phyloP scores from a whole-genome alignment of 2,888 invertebrate species.

The Caenorhabditis virilis region DNA sequence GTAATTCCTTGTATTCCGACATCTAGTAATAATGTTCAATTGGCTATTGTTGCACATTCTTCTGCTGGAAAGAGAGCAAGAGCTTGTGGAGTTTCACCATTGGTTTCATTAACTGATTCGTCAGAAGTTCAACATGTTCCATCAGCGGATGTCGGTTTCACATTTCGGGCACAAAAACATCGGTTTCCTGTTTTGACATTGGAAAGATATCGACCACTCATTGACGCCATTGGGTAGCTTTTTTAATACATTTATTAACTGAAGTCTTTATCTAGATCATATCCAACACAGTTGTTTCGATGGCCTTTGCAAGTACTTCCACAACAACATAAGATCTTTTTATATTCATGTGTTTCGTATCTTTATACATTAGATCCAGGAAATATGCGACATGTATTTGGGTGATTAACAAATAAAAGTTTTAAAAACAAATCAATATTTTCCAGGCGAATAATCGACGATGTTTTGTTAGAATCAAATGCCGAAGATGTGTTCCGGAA shows the following conservation, averaged over 20 bases:
- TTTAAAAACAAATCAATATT: background rate
- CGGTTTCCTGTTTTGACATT: slow-evolving; percentile 17
- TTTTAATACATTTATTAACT: background rate
- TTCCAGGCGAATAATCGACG: slow-evolving; percentile 15
- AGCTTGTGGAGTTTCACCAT: slow-evolving; percentile 24
- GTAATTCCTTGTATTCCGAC: slow-evolving; percentile 37
- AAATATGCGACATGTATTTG: slow-evolving; percentile 16
- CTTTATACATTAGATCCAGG: slow-evolving; percentile 21
- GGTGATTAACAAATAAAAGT: too few relatives aligned
- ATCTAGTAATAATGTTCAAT: slow-evolving; percentile 19
- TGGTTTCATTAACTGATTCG: slow-evolving; percentile 8
- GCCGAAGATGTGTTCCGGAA: slow-evolving; percentile 42
- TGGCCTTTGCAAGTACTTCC: slow-evolving; percentile 34
- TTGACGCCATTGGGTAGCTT: slow-evolving; percentile 17
- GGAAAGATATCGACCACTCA: slow-evolving; percentile 24
- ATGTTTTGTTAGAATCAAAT: slow-evolving; percentile 23
- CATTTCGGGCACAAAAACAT: slow-evolving; percentile 14
- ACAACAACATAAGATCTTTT: slow-evolving; percentile 22
- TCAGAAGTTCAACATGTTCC: slow-evolving; percentile 4
- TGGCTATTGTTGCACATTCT: slow-evolving; percentile 16
- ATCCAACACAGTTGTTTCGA: slow-evolving; percentile 10
- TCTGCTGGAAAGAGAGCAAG: slow-evolving; percentile 18
- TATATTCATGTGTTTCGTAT: slow-evolving; percentile 35
- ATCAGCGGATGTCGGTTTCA: slow-evolving; percentile 20
- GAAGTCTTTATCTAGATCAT: background rate